Evolutionary conservation across 2,113 vertebrate genomes (phyloP).

Genomic region (Osmerus eperlanus): DNA sequence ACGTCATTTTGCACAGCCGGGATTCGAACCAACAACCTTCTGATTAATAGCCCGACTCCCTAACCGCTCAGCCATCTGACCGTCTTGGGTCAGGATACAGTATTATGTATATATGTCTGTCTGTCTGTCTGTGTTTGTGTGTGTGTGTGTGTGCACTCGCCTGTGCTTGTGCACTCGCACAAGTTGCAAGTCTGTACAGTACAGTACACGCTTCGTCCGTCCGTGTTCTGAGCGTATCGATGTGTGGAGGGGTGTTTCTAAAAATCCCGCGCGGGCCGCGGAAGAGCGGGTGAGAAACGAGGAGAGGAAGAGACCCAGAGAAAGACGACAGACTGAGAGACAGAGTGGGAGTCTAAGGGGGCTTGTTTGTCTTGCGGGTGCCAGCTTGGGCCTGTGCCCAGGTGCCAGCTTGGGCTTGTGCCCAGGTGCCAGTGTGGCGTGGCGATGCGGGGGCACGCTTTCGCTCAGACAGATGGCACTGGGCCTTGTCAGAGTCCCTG

Average conservation of each 20-base stretch:
- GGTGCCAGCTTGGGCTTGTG: constrained; percentile 56
- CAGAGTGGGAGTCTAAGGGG: constrained; percentile 55
- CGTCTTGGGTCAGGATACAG: no score
- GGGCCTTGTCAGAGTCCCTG: constrained; percentile 60
- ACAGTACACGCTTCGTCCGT: no score
- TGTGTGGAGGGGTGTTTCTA: no score
- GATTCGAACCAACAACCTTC: no score
- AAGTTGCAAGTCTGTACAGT: not conserved
- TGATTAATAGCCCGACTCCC: no score
- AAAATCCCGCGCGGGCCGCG: no score
- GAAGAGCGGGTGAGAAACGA: not conserved
- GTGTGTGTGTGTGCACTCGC: not conserved
- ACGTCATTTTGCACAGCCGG: no score
- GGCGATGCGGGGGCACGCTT: constrained; percentile 53
- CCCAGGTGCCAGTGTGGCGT: constrained; percentile 51
- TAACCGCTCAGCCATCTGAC: no score
- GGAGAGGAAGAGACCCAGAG: constrained; percentile 36
- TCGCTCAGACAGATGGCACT: constrained; percentile 61
- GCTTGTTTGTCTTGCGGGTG: constrained; percentile 60
- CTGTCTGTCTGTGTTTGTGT: not conserved
- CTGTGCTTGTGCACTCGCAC: not conserved
- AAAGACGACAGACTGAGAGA: constrained; percentile 49
- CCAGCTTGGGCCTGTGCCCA: constrained; percentile 55
- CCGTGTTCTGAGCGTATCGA: no score
- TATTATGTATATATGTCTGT: not conserved